Conservation (phyloP, 2,113 vertebrate species). For the Stictonetta naevosa region DNA sequence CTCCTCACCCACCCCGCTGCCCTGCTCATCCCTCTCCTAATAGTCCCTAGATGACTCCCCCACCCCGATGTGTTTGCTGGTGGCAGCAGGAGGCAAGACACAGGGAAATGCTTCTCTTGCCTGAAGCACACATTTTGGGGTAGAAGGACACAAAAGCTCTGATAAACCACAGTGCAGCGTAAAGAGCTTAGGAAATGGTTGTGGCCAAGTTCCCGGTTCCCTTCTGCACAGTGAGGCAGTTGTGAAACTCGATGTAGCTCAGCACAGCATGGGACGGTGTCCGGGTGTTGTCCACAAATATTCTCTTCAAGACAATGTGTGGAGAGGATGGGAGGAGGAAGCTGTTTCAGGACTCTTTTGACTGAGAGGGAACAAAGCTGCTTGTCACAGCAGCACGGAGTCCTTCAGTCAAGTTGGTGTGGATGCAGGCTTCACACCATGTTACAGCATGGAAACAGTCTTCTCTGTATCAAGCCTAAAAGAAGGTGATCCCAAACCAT, state of each 20-base stretch:
- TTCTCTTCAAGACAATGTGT: neutral
- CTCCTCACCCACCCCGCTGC: neutral
- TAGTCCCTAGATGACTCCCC: neutral
- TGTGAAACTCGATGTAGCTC: slow-evolving; percentile 23
- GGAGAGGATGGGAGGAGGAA: slow-evolving; percentile 7
- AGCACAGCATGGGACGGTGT: slow-evolving; percentile 21
- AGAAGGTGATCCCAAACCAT: neutral
- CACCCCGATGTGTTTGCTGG: neutral
- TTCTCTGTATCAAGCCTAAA: neutral
- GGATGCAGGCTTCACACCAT: neutral
- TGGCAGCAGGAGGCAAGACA: neutral
- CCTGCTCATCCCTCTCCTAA: neutral
- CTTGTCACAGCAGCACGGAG: neutral
- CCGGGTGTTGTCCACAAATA: neutral
- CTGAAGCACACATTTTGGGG: neutral
- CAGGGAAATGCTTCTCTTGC: neutral
- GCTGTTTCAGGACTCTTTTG: neutral
- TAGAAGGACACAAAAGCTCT: slow-evolving; percentile 15
- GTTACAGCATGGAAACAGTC: neutral
- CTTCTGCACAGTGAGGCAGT: slow-evolving; percentile 21
- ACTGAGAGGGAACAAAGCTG: neutral
- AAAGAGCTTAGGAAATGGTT: slow-evolving; percentile 10
- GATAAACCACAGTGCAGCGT: neutral
- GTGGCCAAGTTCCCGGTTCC: neutral
- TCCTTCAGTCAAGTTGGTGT: neutral